Conservation (phyloP, 2,113 vertebrate species). For the Charina bottae region DNA sequence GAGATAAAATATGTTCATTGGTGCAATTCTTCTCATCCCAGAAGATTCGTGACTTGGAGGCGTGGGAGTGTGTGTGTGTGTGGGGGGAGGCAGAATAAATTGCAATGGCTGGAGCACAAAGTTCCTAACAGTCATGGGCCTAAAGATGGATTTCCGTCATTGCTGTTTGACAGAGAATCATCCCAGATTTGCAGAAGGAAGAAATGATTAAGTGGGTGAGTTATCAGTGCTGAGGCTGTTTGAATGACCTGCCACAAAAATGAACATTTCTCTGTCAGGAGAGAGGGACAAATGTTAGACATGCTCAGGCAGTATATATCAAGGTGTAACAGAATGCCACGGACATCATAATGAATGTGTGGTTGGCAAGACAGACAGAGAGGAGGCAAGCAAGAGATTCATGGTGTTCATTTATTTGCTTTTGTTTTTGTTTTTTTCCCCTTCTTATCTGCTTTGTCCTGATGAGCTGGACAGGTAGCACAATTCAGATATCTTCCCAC, state of each 20-base stretch:
- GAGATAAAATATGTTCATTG: neutral
- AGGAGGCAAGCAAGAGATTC: neutral
- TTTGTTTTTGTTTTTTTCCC: neutral
- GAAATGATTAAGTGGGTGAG: constrained; percentile 17
- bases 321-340: constrained; percentile 3
- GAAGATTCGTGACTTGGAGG: neutral
- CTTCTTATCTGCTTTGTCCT: neutral
- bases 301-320: constrained; percentile 9
- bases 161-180: constrained; percentile 4
- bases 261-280: constrained; percentile 20
- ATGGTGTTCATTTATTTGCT: neutral
- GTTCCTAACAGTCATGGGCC: neutral
- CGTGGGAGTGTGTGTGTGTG: neutral
- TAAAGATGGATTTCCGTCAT: constrained; percentile 17
- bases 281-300: constrained; percentile 32
- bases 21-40: neutral
- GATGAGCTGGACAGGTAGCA: neutral
- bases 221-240: neutral
- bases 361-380: neutral
- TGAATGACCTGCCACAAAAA: constrained; percentile 30
- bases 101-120: neutral
- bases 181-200: neutral
- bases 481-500: neutral
- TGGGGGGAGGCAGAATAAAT: neutral
- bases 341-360: constrained; percentile 19